Evolutionary conservation across 2,888 invertebrate species (phyloP), one percentile per base, ranked within the genome.

Genomic region (Chorisops tibialis): DNA sequence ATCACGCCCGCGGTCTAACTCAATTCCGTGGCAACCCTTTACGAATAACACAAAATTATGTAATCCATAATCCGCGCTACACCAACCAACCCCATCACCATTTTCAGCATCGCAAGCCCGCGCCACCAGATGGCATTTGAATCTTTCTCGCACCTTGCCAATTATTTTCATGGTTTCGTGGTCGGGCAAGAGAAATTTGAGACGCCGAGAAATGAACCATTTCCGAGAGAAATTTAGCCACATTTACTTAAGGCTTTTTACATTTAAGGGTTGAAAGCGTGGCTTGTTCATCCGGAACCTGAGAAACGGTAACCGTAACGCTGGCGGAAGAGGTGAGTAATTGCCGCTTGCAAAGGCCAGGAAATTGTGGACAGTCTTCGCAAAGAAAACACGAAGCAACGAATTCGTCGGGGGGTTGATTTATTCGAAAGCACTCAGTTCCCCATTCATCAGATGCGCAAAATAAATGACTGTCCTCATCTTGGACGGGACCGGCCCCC

Each of bases 391-490:
- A 41, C 21, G 12, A 43, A 45, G 47, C 35, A 45, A 19, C 19
- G 35, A 47, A 45, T 47, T 35, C 45, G n/a, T n/a, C n/a, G n/a
- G n/a, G n/a, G n/a, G 21, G 48, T 43, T 62, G 62, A 64, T 64
- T 64, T 64, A 64, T 64, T 62, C 62, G 59, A 62, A 54, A 62
- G 59, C 59, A 59, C 59, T 64, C 61, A 45, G 52, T 59, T 62
- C 54, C 62, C 59, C 64, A 52, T 62, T 62, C 64, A 59, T 64
- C 52, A 64, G 59, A 64, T 59, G 52, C 59, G 37, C 59, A 59
- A 62, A 62, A 62, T 62, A 62, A 62, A 64, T 62, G 37, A 52
- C 49, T 62, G 37, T 58, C 48, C 30, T 38, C 22, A 47, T 38
- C 11, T 14, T 35, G 38, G 48, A 43, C 18, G 18, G 22, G 41